Percentiles rank a stretch among this genome's conserved stretches.
These are phyloP conservation scores for Capromys pilorides DNA, from an alignment of 2,797 vertebrate genomes.

Conservation along the genomic window DNA sequence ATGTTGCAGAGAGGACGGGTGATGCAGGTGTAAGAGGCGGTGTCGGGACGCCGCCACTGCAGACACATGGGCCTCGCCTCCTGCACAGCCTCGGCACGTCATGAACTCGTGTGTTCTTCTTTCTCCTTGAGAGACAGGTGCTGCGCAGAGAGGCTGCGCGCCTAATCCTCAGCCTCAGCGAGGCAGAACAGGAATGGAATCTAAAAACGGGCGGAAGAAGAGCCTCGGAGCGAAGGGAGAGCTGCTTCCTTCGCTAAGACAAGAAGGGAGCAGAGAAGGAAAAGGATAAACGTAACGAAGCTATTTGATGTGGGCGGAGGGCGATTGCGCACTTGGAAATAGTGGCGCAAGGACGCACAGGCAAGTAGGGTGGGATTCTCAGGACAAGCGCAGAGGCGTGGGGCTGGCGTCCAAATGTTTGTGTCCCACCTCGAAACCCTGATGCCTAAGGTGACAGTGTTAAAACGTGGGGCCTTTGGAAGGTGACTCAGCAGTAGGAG, in stretches of 20 bases:
- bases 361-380: not conserved
- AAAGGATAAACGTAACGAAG: not conserved
- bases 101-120: not conserved
- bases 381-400: not conserved
- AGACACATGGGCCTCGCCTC: not conserved
- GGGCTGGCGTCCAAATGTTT: no score
- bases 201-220: not conserved
- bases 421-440: not conserved
- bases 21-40: no score
- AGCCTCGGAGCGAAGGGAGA: not conserved
- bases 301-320: not conserved
- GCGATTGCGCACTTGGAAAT: not conserved
- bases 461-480: not conserved
- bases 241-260: not conserved
- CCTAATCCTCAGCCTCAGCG: not conserved
- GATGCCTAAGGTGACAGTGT: not conserved
- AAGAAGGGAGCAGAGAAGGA: not conserved
- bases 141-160: not conserved
- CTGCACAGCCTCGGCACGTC: not conserved
- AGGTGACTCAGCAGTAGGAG: not conserved
- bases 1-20: not conserved
- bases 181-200: not conserved
- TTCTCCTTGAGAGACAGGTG: not conserved
- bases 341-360: not conserved
- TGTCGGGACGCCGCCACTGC: not conserved